Conservation (phyloP, 2,888 invertebrate species). For the Agrochola circellaris region DNA sequence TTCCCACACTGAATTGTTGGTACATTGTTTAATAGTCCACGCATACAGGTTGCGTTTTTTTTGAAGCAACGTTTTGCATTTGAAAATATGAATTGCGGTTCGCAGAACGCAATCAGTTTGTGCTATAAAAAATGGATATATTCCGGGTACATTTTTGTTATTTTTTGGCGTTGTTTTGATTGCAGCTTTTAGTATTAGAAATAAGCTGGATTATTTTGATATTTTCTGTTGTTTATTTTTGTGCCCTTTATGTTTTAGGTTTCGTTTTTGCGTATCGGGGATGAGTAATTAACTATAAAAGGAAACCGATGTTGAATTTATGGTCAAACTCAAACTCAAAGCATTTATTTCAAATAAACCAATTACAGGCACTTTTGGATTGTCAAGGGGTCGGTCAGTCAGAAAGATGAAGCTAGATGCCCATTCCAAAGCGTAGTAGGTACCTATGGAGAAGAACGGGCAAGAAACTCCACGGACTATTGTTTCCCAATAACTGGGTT, state of each 20-base stretch:
- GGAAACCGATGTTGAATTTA: background rate
- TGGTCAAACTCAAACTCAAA: too few relatives aligned
- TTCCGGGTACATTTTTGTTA: conserved; percentile 14
- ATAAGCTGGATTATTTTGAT: conserved; percentile 2
- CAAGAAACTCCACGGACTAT: too few relatives aligned
- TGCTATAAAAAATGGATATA: conserved; percentile 21
- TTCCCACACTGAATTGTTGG: background rate
- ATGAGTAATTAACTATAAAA: background rate
- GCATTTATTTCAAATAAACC: too few relatives aligned
- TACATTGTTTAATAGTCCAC: background rate
- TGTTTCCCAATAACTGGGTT: background rate
- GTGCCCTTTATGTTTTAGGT: background rate
- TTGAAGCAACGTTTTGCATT: conserved; percentile 21
- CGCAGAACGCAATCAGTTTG: conserved; percentile 2
- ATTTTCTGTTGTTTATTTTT: conserved; percentile 10
- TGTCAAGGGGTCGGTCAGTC: too few relatives aligned
- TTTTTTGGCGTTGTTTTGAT: conserved; percentile 13
- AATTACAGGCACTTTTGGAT: too few relatives aligned
- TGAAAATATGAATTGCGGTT: conserved; percentile 15
- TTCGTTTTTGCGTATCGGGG: background rate
- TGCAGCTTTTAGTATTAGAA: conserved; percentile 18
- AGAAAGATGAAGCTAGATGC: too few relatives aligned
- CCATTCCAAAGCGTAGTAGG: too few relatives aligned
- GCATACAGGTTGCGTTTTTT: background rate
- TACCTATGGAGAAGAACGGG: too few relatives aligned